Conservation (phyloP, 2,113 vertebrate species). For the Gadus chalcogrammus region DNA sequence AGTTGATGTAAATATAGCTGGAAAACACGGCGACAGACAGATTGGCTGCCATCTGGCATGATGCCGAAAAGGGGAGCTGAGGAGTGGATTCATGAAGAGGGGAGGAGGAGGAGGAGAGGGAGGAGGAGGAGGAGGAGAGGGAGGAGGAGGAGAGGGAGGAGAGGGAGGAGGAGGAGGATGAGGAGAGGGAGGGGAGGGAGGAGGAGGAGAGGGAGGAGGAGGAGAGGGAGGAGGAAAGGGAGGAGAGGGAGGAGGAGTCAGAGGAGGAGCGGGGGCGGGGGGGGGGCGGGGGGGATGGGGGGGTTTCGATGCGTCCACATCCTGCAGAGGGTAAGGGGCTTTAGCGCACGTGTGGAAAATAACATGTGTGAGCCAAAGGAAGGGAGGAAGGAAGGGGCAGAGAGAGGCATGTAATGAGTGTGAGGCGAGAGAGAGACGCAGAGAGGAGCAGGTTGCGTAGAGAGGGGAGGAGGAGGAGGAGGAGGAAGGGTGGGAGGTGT, state of each 20-base stretch:
- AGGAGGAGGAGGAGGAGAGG: no score
- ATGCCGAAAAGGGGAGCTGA: no score
- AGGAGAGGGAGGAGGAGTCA: no score
- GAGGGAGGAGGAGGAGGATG: no score
- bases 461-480: background rate
- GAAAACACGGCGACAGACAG: no score
- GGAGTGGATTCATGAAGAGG: no score
- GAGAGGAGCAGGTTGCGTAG: background rate
- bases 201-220: background rate
- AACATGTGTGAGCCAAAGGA: constrained; percentile 43
- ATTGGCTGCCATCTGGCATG: no score
- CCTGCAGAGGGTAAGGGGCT: constrained; percentile 24
- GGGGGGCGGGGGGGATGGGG: background rate
- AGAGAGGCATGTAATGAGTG: background rate
- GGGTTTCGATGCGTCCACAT: background rate
- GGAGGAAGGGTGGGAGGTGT: constrained; percentile 16
- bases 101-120: background rate
- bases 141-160: no score
- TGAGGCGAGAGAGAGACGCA: background rate
- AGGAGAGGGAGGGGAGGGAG: background rate
- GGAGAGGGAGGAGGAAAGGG: no score
- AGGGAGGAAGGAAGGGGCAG: constrained; percentile 24
- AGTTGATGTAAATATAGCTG: no score
- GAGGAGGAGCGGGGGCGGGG: background rate
- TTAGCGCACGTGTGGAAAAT: constrained; percentile 23